These are phyloP conservation scores for Folsomia manolachei DNA, from an alignment of 2,888 invertebrate genomes.

Conservation along the genomic window DNA sequence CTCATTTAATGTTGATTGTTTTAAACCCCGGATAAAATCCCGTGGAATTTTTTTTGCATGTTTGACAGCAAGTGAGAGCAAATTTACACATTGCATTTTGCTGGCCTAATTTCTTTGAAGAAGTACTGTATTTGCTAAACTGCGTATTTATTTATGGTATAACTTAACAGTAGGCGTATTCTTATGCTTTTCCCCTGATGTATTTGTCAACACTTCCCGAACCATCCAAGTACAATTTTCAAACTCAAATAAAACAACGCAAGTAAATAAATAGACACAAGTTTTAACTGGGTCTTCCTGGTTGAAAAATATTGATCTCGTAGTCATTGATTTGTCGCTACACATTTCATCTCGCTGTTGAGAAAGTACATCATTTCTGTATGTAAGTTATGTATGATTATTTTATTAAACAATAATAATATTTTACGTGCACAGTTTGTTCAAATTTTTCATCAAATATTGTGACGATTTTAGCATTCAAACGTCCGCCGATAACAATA, in stretches of 20 bases:
- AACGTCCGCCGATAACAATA: too few relatives aligned
- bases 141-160: not conserved
- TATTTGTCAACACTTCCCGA: not conserved
- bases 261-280: not conserved
- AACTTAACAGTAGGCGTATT: not conserved
- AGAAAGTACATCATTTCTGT: not conserved
- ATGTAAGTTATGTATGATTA: too few relatives aligned
- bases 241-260: slow-evolving; percentile 8
- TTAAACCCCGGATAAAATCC: not conserved
- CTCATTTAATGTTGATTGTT: not conserved
- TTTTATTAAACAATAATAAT: too few relatives aligned
- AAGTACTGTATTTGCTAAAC: not conserved
- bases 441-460: slow-evolving; percentile 6
- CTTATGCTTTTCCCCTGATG: not conserved
- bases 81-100: not conserved
- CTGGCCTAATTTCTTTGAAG: not conserved
- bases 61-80: not conserved
- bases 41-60: not conserved
- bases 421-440: not conserved
- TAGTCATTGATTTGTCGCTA: slow-evolving; percentile 6
- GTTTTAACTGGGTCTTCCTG: slow-evolving; percentile 1
- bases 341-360: too few relatives aligned
- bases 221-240: not conserved
- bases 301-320: not conserved
- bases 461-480: not conserved